phyloP scores from a whole-genome alignment of 1,140 invertebrate species.

The Limonius californicus region DNA sequence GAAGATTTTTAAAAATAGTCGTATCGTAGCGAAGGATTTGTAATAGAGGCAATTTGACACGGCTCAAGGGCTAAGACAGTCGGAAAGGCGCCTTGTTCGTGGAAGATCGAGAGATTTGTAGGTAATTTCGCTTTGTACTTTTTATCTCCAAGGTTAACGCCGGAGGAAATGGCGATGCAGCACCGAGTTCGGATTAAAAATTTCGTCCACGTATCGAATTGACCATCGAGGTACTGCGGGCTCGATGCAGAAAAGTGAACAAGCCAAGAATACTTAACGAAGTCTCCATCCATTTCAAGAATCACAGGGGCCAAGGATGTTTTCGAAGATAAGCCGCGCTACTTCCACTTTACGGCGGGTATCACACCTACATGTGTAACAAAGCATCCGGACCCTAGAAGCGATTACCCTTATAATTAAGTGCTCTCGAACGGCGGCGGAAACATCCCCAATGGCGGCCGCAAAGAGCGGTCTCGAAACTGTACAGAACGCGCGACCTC shows the following conservation, averaged over 20 bases:
- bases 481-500: background rate
- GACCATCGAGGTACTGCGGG: conserved; percentile 23
- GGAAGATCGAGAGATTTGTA: too few relatives aligned
- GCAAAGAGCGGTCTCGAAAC: background rate
- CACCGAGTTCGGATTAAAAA: conserved; percentile 26
- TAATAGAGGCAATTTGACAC: too few relatives aligned
- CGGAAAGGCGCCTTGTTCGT: too few relatives aligned
- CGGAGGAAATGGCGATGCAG: conserved; percentile 1
- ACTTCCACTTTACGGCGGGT: conserved; percentile 3
- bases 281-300: conserved; percentile 9
- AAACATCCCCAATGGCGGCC: background rate
- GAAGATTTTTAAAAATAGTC: too few relatives aligned
- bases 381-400: conserved; percentile 13
- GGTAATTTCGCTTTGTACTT: too few relatives aligned
- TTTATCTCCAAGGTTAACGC: background rate
- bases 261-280: conserved; percentile 30
- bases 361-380: conserved; percentile 16
- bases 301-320: background rate
- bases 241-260: conserved; percentile 34
- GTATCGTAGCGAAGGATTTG: too few relatives aligned
- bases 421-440: conserved; percentile 20
- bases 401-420: conserved; percentile 25
- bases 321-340: background rate
- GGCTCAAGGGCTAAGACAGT: too few relatives aligned
- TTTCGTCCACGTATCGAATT: conserved; percentile 32